Percentiles rank a stretch among this genome's conserved stretches.
Evolutionary conservation across 2,113 vertebrate genomes (phyloP).

Genomic region (Columbina picui): DNA sequence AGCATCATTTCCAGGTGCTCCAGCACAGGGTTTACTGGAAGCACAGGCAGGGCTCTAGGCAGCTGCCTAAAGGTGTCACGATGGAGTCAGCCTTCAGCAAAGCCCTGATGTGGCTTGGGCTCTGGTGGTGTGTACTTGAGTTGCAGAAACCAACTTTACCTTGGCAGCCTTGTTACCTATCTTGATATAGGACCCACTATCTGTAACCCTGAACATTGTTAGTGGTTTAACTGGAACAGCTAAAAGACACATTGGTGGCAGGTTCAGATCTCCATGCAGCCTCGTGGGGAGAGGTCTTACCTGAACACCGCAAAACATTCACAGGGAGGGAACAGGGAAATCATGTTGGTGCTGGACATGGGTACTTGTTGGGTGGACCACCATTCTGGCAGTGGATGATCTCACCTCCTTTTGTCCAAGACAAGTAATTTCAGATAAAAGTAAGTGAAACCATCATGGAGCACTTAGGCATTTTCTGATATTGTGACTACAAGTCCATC

Average conservation of each 20-base stretch:
- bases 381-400: not conserved
- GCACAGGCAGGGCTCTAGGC: not conserved
- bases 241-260: not conserved
- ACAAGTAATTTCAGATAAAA: not conserved
- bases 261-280: not conserved
- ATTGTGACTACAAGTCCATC: not conserved
- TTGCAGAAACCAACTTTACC: not conserved
- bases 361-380: not conserved
- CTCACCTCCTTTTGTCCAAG: not conserved
- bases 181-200: not conserved
- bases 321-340: not conserved
- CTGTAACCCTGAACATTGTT: not conserved
- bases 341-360: not conserved
- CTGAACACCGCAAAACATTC: not conserved
- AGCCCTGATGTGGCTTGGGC: not conserved
- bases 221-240: not conserved
- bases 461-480: not conserved
- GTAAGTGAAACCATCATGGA: not conserved
- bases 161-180: not conserved
- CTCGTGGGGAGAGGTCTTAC: not conserved
- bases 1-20: not conserved
- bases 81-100: not conserved
- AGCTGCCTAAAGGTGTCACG: not conserved
- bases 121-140: not conserved
- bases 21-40: not conserved